These are phyloP conservation scores for Ypsolopha sequella DNA, from an alignment of 2,888 invertebrate genomes.

Conservation along the genomic window DNA sequence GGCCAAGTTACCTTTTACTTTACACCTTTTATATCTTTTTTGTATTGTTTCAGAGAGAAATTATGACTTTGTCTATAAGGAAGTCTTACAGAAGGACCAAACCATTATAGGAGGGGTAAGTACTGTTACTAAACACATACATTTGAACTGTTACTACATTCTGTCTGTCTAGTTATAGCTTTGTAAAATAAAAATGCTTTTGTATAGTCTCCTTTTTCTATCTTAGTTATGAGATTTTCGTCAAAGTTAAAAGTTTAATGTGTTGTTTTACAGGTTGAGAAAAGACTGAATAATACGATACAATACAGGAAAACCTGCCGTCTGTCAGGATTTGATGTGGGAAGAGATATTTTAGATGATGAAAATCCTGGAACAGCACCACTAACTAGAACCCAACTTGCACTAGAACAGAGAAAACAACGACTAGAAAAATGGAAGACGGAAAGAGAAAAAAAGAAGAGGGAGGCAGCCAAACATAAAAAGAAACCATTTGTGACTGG, in stretches of 20 bases:
- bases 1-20: too few relatives aligned
- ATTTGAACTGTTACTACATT: too few relatives aligned
- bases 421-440: conserved; percentile 55
- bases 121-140: conserved; percentile 26
- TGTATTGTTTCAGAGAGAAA: conserved; percentile 9
- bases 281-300: conserved; percentile 32
- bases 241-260: too few relatives aligned
- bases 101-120: conserved; percentile 53
- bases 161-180: too few relatives aligned
- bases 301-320: conserved; percentile 37
- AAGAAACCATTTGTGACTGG: conserved; percentile 53
- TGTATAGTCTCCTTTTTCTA: too few relatives aligned
- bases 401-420: conserved; percentile 34
- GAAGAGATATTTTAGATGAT: conserved; percentile 29
- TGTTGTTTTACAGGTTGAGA: conserved; percentile 34
- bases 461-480: conserved; percentile 32
- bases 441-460: conserved; percentile 48
- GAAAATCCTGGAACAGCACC: conserved; percentile 22
- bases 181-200: too few relatives aligned
- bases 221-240: too few relatives aligned
- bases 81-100: conserved; percentile 36
- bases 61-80: conserved; percentile 36
- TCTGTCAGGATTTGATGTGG: conserved; percentile 35
- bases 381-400: conserved; percentile 19
- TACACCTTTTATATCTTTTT: too few relatives aligned